Evolutionary conservation across 1,140 invertebrate species (phyloP).

Genomic region (Magallana gigas): DNA sequence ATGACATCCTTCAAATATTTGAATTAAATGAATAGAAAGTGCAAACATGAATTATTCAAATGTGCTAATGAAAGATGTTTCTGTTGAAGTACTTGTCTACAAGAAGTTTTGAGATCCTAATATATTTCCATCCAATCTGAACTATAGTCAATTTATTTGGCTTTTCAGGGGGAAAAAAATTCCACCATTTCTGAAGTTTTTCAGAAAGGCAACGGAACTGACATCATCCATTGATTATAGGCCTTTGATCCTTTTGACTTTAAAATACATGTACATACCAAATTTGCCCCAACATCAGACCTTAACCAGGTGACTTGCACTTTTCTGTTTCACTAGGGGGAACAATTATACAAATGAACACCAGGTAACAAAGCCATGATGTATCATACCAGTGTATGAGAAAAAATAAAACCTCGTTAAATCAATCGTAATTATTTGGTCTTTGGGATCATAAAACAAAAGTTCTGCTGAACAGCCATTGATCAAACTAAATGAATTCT

Average conservation of each 20-base stretch:
- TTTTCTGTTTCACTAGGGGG: background rate
- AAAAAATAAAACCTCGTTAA: background rate
- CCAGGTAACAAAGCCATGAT: background rate
- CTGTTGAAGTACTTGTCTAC: background rate
- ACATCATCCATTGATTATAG: no score
- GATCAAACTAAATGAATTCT: background rate
- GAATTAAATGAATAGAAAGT: background rate
- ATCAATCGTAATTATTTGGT: constrained; percentile 1
- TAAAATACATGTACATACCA: background rate
- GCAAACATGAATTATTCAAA: constrained; percentile 32
- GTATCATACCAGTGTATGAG: background rate
- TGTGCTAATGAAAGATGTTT: background rate
- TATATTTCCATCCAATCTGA: no score
- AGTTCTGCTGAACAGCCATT: background rate
- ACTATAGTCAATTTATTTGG: no score
- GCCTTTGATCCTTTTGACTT: no score
- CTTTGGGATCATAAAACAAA: background rate
- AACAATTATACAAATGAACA: constrained; percentile 9
- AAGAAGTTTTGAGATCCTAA: no score
- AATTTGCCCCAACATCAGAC: background rate
- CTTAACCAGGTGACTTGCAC: background rate
- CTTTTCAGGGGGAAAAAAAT: no score
- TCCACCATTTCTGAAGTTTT: no score
- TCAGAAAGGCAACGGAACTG: no score
- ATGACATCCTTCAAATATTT: constrained; percentile 14